A percentile compares a stretch with the other conserved stretches of the same genome.
Evolutionary conservation across 2,797 vertebrate species (phyloP).

Genomic region (Brotula barbata): DNA sequence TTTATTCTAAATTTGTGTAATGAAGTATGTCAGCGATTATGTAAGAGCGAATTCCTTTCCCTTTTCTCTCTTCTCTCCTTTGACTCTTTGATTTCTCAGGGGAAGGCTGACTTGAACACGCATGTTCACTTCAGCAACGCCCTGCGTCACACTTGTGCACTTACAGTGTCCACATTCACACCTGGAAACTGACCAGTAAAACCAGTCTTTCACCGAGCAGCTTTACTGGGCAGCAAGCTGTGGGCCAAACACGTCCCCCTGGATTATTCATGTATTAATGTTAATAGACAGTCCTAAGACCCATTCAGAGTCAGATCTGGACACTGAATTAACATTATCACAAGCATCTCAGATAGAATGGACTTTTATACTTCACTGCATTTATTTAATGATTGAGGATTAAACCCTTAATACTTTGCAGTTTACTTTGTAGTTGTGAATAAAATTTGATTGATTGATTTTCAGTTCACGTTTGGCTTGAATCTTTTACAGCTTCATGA

Average conservation of each 20-base stretch:
- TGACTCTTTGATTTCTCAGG: slow-evolving; percentile 15
- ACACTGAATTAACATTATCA: too few species aligned
- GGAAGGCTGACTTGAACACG: slow-evolving; percentile 19
- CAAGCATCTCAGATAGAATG: too few species aligned
- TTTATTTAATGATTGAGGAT: too few species aligned
- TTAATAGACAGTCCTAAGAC: too few species aligned
- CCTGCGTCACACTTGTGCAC: slow-evolving; percentile 25
- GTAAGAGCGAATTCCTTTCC: background rate
- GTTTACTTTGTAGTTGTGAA: too few species aligned
- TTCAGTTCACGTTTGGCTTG: too few species aligned
- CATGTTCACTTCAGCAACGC: slow-evolving; percentile 38
- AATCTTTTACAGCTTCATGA: too few species aligned
- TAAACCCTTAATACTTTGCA: too few species aligned
- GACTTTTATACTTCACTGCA: too few species aligned
- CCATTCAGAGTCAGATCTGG: too few species aligned
- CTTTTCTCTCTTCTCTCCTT: slow-evolving; percentile 19
- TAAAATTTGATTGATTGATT: too few species aligned
- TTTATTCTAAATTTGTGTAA: slow-evolving; percentile 34
- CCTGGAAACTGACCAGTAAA: slow-evolving; percentile 37
- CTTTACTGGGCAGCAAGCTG: slow-evolving; percentile 23
- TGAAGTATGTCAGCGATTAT: slow-evolving; percentile 27
- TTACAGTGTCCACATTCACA: slow-evolving; percentile 43
- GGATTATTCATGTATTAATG: too few species aligned
- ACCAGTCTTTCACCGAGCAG: slow-evolving; percentile 9
- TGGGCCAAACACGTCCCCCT: slow-evolving; percentile 4